Evolutionary conservation across 2,113 vertebrate species (phyloP).

Genomic region (Antidorcas marsupialis): DNA sequence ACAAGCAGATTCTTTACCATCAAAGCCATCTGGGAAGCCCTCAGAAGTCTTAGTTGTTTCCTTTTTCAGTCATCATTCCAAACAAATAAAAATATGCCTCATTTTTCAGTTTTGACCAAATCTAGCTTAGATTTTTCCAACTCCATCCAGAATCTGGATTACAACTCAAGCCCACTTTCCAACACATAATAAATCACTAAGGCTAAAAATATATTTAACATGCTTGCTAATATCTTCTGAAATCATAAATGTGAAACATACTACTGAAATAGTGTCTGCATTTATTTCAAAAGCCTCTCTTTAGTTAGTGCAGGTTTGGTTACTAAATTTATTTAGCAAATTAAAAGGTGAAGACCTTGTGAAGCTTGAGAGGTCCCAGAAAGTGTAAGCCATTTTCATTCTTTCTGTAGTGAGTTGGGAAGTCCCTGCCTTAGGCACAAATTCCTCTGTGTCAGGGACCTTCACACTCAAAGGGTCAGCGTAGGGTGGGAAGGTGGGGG

Average conservation of each 20-base stretch:
- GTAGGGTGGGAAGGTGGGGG: rapidly evolving
- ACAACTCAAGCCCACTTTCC: background rate
- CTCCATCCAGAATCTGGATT: background rate
- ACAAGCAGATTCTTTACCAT: background rate
- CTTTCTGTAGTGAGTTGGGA: background rate
- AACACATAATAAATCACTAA: background rate
- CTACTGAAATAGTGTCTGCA: background rate
- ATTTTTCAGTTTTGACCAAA: background rate
- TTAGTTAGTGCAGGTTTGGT: background rate
- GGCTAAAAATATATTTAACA: background rate
- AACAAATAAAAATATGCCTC: background rate
- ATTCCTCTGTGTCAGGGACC: background rate
- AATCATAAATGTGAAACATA: background rate
- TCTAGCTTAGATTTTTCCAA: background rate
- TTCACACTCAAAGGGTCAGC: background rate
- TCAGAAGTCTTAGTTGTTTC: background rate
- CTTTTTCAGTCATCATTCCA: background rate
- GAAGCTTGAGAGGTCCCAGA: background rate
- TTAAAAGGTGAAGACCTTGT: background rate
- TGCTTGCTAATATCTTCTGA: background rate
- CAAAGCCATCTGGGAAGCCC: background rate
- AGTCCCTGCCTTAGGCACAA: background rate
- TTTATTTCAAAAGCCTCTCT: background rate
- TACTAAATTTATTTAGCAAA: background rate
- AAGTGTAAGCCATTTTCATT: background rate